A percentile compares a stretch with the other conserved stretches of the same genome.
phyloP scores from a whole-genome alignment of 2,113 vertebrate species.

The Rhegmatorhina hoffmannsi region DNA sequence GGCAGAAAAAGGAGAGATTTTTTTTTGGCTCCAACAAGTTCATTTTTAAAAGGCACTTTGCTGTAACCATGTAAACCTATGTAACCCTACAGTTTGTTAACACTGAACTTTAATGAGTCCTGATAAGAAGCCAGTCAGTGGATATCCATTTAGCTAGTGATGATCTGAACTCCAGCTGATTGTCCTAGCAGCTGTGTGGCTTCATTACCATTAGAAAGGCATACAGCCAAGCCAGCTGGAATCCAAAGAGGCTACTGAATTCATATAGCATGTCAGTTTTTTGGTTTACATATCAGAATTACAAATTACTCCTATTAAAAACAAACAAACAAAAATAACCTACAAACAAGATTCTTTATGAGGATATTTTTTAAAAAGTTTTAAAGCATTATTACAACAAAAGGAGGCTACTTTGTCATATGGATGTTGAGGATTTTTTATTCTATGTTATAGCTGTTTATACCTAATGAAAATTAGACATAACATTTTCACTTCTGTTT shows the following conservation, averaged over 20 bases:
- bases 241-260: constrained; percentile 74
- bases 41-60: constrained; percentile 71
- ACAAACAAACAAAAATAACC: not conserved
- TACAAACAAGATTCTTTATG: constrained; percentile 14
- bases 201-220: constrained; percentile 86
- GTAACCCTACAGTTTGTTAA: constrained; percentile 68
- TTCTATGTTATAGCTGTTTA: constrained; percentile 41
- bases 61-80: constrained; percentile 68
- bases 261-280: constrained; percentile 70
- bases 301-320: constrained; percentile 57
- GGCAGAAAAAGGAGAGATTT: not conserved
- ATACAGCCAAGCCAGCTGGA: constrained; percentile 82
- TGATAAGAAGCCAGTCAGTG: constrained; percentile 80
- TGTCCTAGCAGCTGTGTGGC: constrained; percentile 83
- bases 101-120: constrained; percentile 74
- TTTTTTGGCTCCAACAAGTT: constrained; percentile 42
- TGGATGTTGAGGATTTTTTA: constrained; percentile 34
- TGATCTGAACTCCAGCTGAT: constrained; percentile 83
- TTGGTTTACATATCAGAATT: constrained; percentile 71
- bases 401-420: constrained; percentile 31
- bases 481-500: constrained; percentile 62
- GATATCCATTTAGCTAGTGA: constrained; percentile 76
- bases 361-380: constrained; percentile 47
- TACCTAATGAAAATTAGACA: constrained; percentile 49
- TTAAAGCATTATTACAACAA: constrained; percentile 51